A percentile compares a stretch with the other conserved stretches of the same genome.
phyloP scores from a whole-genome alignment of 1,140 invertebrate genomes.

The Cydia pomonella region DNA sequence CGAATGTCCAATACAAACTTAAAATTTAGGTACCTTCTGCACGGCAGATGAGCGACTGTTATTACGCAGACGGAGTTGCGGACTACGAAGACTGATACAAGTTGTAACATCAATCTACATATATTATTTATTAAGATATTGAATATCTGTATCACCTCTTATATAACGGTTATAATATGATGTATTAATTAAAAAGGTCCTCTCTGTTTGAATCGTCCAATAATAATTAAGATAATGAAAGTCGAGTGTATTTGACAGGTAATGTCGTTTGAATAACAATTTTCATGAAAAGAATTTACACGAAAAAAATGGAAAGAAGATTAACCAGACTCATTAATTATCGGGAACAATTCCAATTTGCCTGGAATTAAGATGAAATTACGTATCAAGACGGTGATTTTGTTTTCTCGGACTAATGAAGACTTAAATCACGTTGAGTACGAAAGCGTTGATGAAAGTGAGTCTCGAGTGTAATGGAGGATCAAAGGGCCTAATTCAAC shows the following conservation, averaged over 20 bases:
- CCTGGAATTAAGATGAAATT: background rate
- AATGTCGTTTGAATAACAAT: background rate
- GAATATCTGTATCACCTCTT: background rate
- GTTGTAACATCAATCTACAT: too few species aligned
- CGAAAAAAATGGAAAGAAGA: background rate
- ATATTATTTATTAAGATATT: background rate
- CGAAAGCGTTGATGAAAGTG: background rate
- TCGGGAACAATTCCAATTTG: slow-evolving; percentile 1
- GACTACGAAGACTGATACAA: too few species aligned
- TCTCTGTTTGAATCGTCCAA: too few species aligned
- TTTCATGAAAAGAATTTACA: background rate
- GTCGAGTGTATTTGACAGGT: background rate
- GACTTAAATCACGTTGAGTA: background rate
- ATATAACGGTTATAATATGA: too few species aligned
- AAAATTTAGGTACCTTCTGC: too few species aligned
- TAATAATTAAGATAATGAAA: background rate
- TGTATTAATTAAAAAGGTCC: too few species aligned
- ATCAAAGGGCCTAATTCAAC: background rate
- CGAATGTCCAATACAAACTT: too few species aligned
- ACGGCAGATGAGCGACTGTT: too few species aligned
- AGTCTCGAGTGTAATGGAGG: background rate
- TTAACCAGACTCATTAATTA: background rate
- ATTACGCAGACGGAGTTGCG: background rate
- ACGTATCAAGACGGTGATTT: slow-evolving; percentile 9
- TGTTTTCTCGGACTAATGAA: background rate